Percentiles rank a stretch among this genome's conserved stretches.
Evolutionary conservation across 2,113 vertebrate genomes (phyloP).

Genomic region (Pelusios castaneus): DNA sequence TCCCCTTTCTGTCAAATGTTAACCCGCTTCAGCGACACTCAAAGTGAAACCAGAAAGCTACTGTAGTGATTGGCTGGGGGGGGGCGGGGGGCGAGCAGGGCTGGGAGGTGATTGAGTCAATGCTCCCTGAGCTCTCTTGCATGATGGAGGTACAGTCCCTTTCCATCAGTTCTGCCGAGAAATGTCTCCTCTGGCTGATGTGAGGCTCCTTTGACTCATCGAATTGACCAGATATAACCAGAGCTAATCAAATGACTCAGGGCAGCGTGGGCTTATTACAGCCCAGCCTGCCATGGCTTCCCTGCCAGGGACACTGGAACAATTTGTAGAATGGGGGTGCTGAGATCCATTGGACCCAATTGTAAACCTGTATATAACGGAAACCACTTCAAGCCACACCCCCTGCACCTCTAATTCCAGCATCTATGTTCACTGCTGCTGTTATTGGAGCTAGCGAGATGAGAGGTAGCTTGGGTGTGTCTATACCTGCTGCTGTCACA

Average conservation of each 20-base stretch:
- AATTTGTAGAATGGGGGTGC: too few relatives aligned
- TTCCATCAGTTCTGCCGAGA: neutral
- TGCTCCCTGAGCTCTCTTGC: neutral
- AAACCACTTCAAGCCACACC: too few relatives aligned
- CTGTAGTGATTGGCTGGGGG: neutral
- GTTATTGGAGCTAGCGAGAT: neutral
- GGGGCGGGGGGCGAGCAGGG: too few relatives aligned
- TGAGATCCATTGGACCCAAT: too few relatives aligned
- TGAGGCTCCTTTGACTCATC: neutral
- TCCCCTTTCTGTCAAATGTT: neutral
- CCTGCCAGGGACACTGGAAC: too few relatives aligned
- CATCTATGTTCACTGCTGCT: neutral
- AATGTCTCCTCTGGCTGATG: fast-evolving
- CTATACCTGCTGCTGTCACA: neutral
- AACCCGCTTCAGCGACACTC: neutral
- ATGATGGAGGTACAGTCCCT: neutral
- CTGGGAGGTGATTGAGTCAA: neutral
- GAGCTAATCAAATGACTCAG: fast-evolving
- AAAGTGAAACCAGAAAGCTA: neutral
- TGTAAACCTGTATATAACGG: too few relatives aligned
- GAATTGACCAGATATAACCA: neutral
- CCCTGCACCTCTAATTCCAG: too few relatives aligned
- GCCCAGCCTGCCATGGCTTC: neutral
- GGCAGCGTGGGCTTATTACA: fast-evolving
- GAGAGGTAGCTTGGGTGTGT: neutral